Evolutionary conservation across 1,140 invertebrate species (phyloP), one percentile per base, ranked within the genome.

Genomic region (Hyles euphorbiae): DNA sequence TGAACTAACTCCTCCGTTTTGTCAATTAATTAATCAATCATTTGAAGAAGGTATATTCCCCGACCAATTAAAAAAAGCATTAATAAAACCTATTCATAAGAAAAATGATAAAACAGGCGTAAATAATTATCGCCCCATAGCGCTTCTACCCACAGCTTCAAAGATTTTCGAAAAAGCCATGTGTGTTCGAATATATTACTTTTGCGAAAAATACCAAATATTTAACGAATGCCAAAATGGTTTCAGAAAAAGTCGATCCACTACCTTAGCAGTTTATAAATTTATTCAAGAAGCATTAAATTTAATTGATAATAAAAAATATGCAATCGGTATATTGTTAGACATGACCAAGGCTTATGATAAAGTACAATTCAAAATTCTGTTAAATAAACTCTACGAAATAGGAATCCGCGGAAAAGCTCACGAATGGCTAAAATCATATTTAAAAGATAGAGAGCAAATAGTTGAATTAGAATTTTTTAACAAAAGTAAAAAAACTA

Each of bases 121-220:
- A 2, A 58, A 33, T 52, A 63, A 63, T 40, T 63, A 63, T 34
- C 34, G 61, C 12, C 61, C 61, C 1, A 59, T 63, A 36, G 56
- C 52, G 5, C 33, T 63, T 11, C 43, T 63, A 46, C 53, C 61
- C 9, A 33, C 53, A 34, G 36, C 48, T 34, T 50, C 56, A 46
- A 61, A 61, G 53, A 48, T 57, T 2, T 57, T 61, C 40, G 60
- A 61, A 33, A 55, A 36, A 47, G 54, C 44, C 0, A 43, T 61
- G 54, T 43, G 9, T 40, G 48, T 52, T 43, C 54, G 55, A 2
- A 11, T 61, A 6, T 53, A 53, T 46, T 22, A n/a, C 2, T 61
- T 57, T 48, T 59, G 58, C 32, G 51, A 59, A 43, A n/a, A n/a
- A n/a, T n/a, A n/a, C n/a, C n/a, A n/a, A n/a, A n/a, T n/a, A n/a